A percentile compares a stretch with the other conserved stretches of the same genome.
These are phyloP conservation scores for Campylomormyrus tamandua DNA, from an alignment of 2,113 vertebrate species.

Conservation along the genomic window DNA sequence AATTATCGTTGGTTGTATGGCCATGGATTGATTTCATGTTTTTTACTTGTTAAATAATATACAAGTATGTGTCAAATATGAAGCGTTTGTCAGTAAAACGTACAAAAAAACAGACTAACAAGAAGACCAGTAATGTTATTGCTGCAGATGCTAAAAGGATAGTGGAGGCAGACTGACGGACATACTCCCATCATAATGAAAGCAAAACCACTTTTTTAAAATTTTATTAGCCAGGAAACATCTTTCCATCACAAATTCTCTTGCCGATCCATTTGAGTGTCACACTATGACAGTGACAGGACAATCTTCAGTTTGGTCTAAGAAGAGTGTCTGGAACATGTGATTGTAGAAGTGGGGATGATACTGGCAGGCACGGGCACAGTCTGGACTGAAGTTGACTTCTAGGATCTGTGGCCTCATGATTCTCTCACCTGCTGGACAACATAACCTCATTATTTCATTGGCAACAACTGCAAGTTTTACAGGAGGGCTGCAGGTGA, in stretches of 20 bases:
- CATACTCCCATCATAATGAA: not conserved
- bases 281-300: conserved; percentile 67
- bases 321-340: conserved; percentile 82
- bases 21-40: not conserved
- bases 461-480: not conserved
- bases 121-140: not conserved
- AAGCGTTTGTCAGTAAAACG: not conserved
- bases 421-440: conserved; percentile 62
- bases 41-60: not conserved
- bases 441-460: not conserved
- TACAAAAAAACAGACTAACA: not conserved
- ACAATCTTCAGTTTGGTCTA: conserved; percentile 69
- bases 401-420: conserved; percentile 93
- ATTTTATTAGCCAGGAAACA: not conserved
- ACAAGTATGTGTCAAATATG: not conserved
- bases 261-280: conserved; percentile 17
- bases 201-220: not conserved
- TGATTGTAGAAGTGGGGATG: conserved; percentile 90
- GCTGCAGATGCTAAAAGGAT: not conserved
- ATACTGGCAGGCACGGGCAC: conserved; percentile 83
- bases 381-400: conserved; percentile 92
- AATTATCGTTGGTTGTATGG: not conserved
- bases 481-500: not conserved
- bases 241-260: not conserved
- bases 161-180: not conserved